Percentiles rank a stretch among this genome's conserved stretches.
These are phyloP conservation scores for Labeo rohita DNA, from an alignment of 2,113 vertebrate genomes.

Conservation along the genomic window DNA sequence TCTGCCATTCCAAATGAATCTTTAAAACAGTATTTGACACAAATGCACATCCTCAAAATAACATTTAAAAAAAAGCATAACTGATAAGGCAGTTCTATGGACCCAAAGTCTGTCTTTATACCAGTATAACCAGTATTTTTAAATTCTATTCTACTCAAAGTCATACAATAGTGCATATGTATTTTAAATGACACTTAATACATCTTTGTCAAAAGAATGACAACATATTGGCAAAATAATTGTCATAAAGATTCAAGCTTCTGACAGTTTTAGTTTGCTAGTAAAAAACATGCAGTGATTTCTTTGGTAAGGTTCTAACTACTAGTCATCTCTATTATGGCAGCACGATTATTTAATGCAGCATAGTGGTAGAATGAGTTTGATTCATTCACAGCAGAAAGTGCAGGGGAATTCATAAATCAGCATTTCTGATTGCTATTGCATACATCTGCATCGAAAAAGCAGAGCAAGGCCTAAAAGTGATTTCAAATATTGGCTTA, in stretches of 20 bases:
- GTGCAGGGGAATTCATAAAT: background rate
- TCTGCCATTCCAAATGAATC: background rate
- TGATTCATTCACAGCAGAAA: background rate
- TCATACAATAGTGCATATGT: background rate
- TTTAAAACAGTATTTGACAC: constrained; percentile 26
- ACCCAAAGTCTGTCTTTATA: background rate
- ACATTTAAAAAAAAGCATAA: background rate
- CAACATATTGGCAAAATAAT: background rate
- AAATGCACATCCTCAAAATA: background rate
- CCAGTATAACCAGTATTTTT: background rate
- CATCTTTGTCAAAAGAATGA: background rate
- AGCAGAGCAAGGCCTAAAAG: constrained; percentile 1
- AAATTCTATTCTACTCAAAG: background rate
- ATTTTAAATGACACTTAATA: background rate
- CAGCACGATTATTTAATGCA: background rate
- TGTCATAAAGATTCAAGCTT: background rate
- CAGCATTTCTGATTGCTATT: constrained; percentile 25
- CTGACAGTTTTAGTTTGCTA: background rate
- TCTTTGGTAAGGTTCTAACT: constrained; percentile 19
- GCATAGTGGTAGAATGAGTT: background rate
- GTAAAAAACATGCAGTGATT: background rate
- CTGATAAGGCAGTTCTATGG: background rate
- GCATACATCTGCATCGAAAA: background rate
- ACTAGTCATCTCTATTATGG: background rate
- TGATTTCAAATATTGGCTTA: constrained; percentile 19